Evolutionary conservation across 2,113 vertebrate genomes (phyloP), one percentile per base, ranked within the genome.

Genomic region (Cyanistes caeruleus): DNA sequence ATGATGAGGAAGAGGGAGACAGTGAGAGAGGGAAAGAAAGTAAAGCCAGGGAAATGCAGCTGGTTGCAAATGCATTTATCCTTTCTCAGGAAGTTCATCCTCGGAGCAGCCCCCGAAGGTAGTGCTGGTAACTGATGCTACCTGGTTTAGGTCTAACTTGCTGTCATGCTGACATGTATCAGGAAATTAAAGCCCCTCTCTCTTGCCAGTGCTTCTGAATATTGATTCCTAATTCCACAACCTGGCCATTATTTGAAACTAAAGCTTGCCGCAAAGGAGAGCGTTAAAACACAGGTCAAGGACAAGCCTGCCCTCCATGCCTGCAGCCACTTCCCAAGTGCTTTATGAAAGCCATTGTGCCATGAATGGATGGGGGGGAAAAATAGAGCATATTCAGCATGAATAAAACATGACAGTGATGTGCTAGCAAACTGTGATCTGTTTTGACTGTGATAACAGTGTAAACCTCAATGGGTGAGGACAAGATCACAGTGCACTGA

Each of bases 381-480:
- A 6, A 86, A 92, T 39, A 73, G 58, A 96, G 76, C 90, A 65
- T 56, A 65, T 88, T 93, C 93, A 94, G 94, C 94, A 89, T 67
- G 95, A 95, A 97, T 95, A 94, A 97, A 97, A 95, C 91, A 69
- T 86, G 96, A 95, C 97, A 97, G 91, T 41, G 84, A 95, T 90
- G 90, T 48, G 73, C 89, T 80, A 39, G 93, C 76, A 94, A 94
- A 88, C 90, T 39, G 33, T 96, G 93, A 97, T 97, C 88, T 80
- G 7, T 94, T 96, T 58, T 97, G 96, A 97, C 96, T 89, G 83
- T 87, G 91, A 59, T 97, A 96, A 96, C 80, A 81, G 84, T 81
- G 46, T 72, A 94, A 95, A 93, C 92, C 92, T 97, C 94, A 77
- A 68, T 43, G 90, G 93, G 37, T 89, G 89, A 93, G 92, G 94